phyloP scores from a whole-genome alignment of 2,797 vertebrate species.

The Anguilla pacifica region DNA sequence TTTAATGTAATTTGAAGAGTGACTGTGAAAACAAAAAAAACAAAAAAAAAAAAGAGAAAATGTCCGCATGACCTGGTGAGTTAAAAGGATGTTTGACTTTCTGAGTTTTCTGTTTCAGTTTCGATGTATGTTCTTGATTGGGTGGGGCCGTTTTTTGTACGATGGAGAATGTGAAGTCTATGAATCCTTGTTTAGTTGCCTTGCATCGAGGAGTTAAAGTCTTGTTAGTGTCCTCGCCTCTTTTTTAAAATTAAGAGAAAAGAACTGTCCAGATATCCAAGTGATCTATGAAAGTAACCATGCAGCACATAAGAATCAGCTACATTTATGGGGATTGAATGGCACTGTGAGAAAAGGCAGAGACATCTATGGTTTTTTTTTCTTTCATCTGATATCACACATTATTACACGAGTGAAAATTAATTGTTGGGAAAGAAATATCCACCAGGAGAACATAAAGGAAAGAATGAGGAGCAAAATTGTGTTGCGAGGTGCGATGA shows the following conservation, averaged over 20 bases:
- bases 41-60: not conserved
- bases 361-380: not conserved
- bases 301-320: not conserved
- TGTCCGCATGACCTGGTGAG: not conserved
- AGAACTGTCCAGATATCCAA: conserved; percentile 7
- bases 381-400: not conserved
- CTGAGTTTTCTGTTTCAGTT: no score
- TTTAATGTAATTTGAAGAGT: not conserved
- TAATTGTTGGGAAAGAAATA: not conserved
- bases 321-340: not conserved
- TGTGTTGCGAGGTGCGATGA: not conserved
- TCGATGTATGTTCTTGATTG: no score
- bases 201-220: not conserved
- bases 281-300: not conserved
- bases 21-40: not conserved
- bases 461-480: not conserved
- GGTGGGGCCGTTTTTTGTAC: no score
- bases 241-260: not conserved
- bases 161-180: not conserved
- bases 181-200: not conserved
- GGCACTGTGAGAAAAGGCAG: not conserved
- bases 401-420: not conserved
- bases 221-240: conserved; percentile 1
- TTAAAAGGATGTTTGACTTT: not conserved
- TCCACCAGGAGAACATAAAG: not conserved